Conservation (phyloP, 2,113 vertebrate genomes). For the Elephantulus edwardii region DNA sequence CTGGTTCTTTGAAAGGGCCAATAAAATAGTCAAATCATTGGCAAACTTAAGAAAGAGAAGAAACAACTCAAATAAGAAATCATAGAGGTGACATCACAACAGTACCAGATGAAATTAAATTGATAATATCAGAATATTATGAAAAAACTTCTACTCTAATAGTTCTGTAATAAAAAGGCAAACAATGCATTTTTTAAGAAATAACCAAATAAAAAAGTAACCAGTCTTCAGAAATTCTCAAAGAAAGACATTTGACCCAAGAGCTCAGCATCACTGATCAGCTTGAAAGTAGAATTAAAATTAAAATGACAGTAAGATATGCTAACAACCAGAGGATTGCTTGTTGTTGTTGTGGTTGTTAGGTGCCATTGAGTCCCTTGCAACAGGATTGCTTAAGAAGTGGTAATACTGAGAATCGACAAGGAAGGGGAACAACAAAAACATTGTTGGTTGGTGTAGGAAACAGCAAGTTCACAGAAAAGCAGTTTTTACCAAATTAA, state of each 20-base stretch:
- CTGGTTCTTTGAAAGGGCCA: too few species aligned
- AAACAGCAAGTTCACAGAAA: neutral
- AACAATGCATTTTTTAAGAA: neutral
- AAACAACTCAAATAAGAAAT: too few species aligned
- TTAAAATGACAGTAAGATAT: neutral
- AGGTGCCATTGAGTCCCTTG: too few species aligned
- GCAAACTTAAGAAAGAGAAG: too few species aligned
- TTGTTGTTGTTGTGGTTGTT: too few species aligned
- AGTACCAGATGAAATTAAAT: too few species aligned
- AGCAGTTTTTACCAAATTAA: neutral
- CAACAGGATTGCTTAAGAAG: too few species aligned
- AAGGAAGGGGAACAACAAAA: neutral
- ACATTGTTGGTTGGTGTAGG: neutral
- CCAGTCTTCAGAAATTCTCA: neutral
- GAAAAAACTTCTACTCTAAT: too few species aligned
- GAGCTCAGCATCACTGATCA: neutral
- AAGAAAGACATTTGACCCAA: neutral
- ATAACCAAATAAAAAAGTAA: too few species aligned
- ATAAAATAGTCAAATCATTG: too few species aligned
- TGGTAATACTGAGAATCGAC: neutral
- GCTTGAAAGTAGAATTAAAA: neutral
- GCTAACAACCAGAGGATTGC: neutral
- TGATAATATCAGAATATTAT: too few species aligned
- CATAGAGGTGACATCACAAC: too few species aligned
- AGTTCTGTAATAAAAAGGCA: neutral